Percentiles rank a stretch among this genome's conserved stretches.
These are phyloP conservation scores for Drosophila fungiperda DNA, from an alignment of 2,888 invertebrate genomes.

Conservation along the genomic window DNA sequence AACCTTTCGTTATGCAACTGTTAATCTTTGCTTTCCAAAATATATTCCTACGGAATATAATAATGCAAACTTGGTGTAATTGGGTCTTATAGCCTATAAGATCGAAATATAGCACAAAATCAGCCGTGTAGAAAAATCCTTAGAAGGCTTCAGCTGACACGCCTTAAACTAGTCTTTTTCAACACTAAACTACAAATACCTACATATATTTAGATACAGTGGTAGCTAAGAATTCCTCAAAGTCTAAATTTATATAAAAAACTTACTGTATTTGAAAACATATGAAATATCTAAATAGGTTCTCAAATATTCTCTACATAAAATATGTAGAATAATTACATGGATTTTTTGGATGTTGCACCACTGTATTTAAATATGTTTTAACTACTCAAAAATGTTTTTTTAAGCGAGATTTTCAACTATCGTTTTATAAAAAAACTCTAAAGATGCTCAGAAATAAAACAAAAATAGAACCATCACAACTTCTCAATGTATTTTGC, in stretches of 20 bases:
- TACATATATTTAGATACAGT: background rate
- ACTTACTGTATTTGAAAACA: background rate
- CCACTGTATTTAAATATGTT: conserved; percentile 11
- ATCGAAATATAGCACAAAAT: conserved; percentile 62
- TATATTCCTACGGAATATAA: background rate
- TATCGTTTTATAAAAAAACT: conserved; percentile 15
- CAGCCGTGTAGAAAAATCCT: conserved; percentile 4
- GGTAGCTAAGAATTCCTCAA: background rate
- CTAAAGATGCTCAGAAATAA: background rate
- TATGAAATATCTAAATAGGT: background rate
- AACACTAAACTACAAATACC: conserved; percentile 18
- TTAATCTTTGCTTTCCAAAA: conserved; percentile 22
- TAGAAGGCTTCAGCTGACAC: conserved; percentile 39
- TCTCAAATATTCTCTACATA: background rate
- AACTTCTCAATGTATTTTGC: conserved; percentile 38
- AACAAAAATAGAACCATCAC: conserved; percentile 3
- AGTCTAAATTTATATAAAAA: background rate
- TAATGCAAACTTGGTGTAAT: conserved; percentile 30
- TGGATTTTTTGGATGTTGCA: background rate
- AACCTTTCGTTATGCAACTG: conserved; percentile 27
- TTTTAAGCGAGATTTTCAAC: conserved; percentile 17
- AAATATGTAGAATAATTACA: background rate
- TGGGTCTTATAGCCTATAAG: conserved; percentile 54
- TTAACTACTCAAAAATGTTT: conserved; percentile 23
- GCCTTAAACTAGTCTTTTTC: conserved; percentile 29